Evolutionary conservation across 2,888 invertebrate species (phyloP).

Genomic region (Drosophila hamatofila): DNA sequence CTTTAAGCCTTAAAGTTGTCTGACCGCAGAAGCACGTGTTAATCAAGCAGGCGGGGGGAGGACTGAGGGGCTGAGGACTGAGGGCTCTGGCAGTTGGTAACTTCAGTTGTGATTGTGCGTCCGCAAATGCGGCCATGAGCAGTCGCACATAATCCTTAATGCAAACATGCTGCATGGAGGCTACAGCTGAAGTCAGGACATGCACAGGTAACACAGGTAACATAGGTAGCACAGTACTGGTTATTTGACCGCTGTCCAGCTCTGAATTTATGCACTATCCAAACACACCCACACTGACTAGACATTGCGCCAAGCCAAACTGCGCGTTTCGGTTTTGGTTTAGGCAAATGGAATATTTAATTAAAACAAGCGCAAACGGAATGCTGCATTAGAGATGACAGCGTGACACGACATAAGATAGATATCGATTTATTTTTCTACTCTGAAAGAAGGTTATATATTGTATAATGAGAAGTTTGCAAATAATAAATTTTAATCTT

Average conservation of each 20-base stretch:
- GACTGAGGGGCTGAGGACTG: background rate
- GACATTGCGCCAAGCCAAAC: conserved; percentile 55
- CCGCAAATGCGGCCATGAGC: conserved; percentile 46
- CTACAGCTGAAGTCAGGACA: conserved; percentile 35
- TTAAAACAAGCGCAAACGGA: conserved; percentile 74
- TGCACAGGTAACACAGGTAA: conserved; percentile 19
- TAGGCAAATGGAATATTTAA: conserved; percentile 81
- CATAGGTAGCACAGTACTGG: conserved; percentile 21
- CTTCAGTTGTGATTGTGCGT: conserved; percentile 37
- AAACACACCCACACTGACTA: conserved; percentile 23
- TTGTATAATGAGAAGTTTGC: no score
- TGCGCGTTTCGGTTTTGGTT: conserved; percentile 63
- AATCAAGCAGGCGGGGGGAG: conserved; percentile 24
- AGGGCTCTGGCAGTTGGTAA: background rate
- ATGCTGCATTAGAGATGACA: conserved; percentile 9
- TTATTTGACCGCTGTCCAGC: conserved; percentile 61
- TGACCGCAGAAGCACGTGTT: conserved; percentile 55
- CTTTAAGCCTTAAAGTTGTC: conserved; percentile 60
- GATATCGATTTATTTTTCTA: background rate
- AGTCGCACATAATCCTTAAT: conserved; percentile 68
- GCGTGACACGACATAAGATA: conserved; percentile 12
- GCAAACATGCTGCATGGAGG: conserved; percentile 62
- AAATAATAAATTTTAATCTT: no score
- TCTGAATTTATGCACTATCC: conserved; percentile 64
- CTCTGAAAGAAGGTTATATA: background rate